phyloP scores from a whole-genome alignment of 1,140 invertebrate species.

The Apis cerana region DNA sequence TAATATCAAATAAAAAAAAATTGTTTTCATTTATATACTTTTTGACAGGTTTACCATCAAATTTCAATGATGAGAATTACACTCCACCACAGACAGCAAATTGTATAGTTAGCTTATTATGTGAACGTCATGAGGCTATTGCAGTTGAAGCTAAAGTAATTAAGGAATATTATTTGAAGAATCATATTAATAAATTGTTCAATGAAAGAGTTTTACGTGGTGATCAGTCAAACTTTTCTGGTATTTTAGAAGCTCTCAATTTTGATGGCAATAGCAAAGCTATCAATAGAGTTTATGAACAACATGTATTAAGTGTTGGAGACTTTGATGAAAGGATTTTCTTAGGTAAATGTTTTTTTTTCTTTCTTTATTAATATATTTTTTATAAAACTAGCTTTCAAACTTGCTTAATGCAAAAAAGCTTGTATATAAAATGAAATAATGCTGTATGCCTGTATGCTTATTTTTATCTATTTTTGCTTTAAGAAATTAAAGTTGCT shows the following conservation, averaged over 20 bases:
- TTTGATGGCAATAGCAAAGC: constrained; percentile 92
- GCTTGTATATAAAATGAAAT: background rate
- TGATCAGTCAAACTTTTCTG: constrained; percentile 84
- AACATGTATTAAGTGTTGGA: constrained; percentile 93
- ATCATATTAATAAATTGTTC: constrained; percentile 90
- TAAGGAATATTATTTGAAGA: constrained; percentile 94
- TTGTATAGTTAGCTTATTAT: constrained; percentile 92
- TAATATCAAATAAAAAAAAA: background rate
- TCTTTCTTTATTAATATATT: background rate
- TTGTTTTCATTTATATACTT: constrained; percentile 17
- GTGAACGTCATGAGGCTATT: constrained; percentile 90
- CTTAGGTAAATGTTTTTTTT: constrained; percentile 83
- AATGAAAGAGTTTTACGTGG: constrained; percentile 87
- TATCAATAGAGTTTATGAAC: constrained; percentile 94
- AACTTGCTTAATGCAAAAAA: constrained; percentile 20
- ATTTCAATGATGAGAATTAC: constrained; percentile 87
- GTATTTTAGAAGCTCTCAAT: constrained; percentile 86
- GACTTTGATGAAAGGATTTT: constrained; percentile 99
- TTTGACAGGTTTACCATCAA: constrained; percentile 85
- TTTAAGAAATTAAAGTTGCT: constrained; percentile 9
- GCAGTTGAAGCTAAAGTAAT: constrained; percentile 93
- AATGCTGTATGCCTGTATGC: constrained; percentile 39
- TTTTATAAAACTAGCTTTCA: constrained; percentile 6
- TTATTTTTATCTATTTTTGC: constrained; percentile 36
- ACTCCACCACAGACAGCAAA: constrained; percentile 84